A percentile compares a stretch with the other conserved stretches of the same genome.
Evolutionary conservation across 2,888 invertebrate species (phyloP).

Genomic region (Campoplex capitator): DNA sequence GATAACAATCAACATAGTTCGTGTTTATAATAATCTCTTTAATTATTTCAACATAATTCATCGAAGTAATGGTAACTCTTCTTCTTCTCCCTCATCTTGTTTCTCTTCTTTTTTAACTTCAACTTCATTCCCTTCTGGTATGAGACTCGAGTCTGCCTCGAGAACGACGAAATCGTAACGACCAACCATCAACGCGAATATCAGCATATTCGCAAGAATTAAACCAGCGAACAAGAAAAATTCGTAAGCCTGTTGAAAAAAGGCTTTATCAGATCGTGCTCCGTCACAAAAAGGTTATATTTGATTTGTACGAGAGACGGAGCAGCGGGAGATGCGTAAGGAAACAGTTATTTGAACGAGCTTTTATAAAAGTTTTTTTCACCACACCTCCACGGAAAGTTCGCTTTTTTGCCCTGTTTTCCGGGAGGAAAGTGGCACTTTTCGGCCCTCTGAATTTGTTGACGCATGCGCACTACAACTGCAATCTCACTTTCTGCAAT

Average conservation of each 20-base stretch:
- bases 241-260: constrained; percentile 87
- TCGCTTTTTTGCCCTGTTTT: too few relatives aligned
- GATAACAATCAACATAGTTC: neutral
- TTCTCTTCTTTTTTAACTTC: constrained; percentile 1
- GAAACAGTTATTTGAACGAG: neutral
- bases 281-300: constrained; percentile 71
- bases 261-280: neutral
- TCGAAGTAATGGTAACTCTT: constrained; percentile 34
- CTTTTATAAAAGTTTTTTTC: too few relatives aligned
- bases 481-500: too few relatives aligned
- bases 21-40: neutral
- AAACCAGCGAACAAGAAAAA: constrained; percentile 91
- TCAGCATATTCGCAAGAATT: constrained; percentile 89
- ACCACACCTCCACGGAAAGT: too few relatives aligned
- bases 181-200: constrained; percentile 87
- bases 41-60: neutral
- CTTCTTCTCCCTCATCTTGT: constrained; percentile 5
- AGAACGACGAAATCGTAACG: constrained; percentile 85
- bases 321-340: neutral
- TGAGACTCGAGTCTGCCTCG: constrained; percentile 81
- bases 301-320: neutral
- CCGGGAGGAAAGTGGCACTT: too few relatives aligned
- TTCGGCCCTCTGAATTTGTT: too few relatives aligned
- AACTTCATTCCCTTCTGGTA: constrained; percentile 6
- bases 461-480: too few relatives aligned